phyloP scores from a whole-genome alignment of 2,888 invertebrate species.

The Rhodophaea formosa region DNA sequence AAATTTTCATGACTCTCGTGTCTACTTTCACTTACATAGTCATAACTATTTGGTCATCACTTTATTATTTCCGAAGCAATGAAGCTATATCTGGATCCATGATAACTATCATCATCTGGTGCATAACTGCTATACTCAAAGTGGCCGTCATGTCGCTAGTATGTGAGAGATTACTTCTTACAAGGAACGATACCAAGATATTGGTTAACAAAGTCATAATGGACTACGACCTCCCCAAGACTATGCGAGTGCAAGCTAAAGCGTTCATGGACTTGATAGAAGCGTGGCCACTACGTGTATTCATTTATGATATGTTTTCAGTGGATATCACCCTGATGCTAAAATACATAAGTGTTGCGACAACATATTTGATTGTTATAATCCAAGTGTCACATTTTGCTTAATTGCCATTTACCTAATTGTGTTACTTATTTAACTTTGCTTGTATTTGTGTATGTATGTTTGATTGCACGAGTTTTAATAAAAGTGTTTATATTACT shows the following conservation, averaged over 20 bases:
- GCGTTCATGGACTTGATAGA: slow-evolving; percentile 61
- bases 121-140: slow-evolving; percentile 40
- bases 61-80: slow-evolving; percentile 42
- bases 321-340: slow-evolving; percentile 60
- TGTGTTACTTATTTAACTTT: slow-evolving; percentile 18
- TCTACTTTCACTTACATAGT: slow-evolving; percentile 54
- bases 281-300: slow-evolving; percentile 44
- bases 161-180: slow-evolving; percentile 47
- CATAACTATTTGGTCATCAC: slow-evolving; percentile 50
- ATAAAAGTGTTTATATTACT: slow-evolving; percentile 1
- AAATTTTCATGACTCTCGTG: slow-evolving; percentile 55
- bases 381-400: slow-evolving; percentile 59
- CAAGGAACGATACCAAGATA: slow-evolving; percentile 47
- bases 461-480: not conserved
- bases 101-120: slow-evolving; percentile 44
- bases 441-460: slow-evolving; percentile 14
- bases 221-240: slow-evolving; percentile 54
- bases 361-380: slow-evolving; percentile 63
- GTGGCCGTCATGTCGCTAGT: slow-evolving; percentile 46
- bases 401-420: slow-evolving; percentile 27
- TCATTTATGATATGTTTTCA: slow-evolving; percentile 57
- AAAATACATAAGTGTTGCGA: slow-evolving; percentile 62
- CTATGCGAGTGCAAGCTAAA: slow-evolving; percentile 56
- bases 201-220: slow-evolving; percentile 59
- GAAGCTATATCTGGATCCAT: slow-evolving; percentile 36